Evolutionary conservation across 2,888 invertebrate species (phyloP).

Genomic region (Caradrina clavipalpis): DNA sequence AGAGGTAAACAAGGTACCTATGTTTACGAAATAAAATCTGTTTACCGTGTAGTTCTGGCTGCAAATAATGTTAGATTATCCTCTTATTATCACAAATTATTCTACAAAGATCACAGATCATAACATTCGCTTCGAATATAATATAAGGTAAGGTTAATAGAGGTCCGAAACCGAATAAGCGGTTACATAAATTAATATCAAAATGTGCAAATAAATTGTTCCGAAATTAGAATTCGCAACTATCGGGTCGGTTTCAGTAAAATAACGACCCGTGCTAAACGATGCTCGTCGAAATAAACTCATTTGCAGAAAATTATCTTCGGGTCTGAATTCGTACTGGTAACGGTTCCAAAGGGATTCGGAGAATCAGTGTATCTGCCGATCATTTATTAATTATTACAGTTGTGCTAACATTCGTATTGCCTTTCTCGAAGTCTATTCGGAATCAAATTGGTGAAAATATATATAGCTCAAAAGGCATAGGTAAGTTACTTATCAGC

Average conservation of each 20-base stretch:
- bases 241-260: constrained; percentile 36
- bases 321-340: constrained; percentile 8
- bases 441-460: neutral
- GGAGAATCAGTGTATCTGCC: constrained; percentile 11
- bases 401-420: neutral
- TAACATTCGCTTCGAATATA: constrained; percentile 18
- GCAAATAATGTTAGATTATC: constrained; percentile 2
- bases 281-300: constrained; percentile 41
- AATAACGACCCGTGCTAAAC: constrained; percentile 36
- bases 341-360: constrained; percentile 32
- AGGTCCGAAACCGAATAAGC: constrained; percentile 28
- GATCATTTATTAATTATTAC: constrained; percentile 7
- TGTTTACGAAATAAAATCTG: neutral
- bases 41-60: neutral
- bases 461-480: too few species aligned
- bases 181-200: constrained; percentile 47
- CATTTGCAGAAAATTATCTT: constrained; percentile 47
- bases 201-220: constrained; percentile 45
- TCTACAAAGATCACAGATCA: constrained; percentile 5
- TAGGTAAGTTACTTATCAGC: too few species aligned
- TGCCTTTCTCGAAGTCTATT: too few species aligned
- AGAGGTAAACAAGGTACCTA: neutral
- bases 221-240: constrained; percentile 37
- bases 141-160: constrained; percentile 12
- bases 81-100: neutral